Percentiles rank a stretch among this genome's conserved stretches.
phyloP scores from a whole-genome alignment of 2,888 invertebrate species.

The Anodontia alba region DNA sequence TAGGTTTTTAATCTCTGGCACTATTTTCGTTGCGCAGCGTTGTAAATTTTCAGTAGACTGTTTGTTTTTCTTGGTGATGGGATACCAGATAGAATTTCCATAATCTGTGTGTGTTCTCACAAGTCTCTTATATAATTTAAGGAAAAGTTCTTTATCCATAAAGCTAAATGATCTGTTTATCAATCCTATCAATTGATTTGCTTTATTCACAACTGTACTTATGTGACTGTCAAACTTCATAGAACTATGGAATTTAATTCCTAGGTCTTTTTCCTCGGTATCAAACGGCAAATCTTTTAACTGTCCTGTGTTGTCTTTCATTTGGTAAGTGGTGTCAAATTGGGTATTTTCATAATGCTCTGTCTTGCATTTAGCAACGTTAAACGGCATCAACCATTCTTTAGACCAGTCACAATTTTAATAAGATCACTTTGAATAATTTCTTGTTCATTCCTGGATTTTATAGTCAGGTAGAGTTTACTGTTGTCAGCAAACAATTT shows the following conservation, averaged over 20 bases:
- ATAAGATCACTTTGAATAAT: slow-evolving; percentile 28
- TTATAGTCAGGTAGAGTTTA: slow-evolving; percentile 22
- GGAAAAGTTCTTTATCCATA: slow-evolving; percentile 27
- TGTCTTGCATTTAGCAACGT: slow-evolving; percentile 26
- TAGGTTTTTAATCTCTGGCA: slow-evolving; percentile 9
- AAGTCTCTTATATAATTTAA: slow-evolving; percentile 30
- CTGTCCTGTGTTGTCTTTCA: neutral
- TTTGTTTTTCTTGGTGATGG: slow-evolving; percentile 6
- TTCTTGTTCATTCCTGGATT: neutral
- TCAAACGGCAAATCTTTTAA: neutral
- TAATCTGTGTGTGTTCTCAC: slow-evolving; percentile 37
- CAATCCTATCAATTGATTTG: slow-evolving; percentile 18
- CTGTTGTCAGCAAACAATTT: slow-evolving; percentile 32
- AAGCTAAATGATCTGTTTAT: slow-evolving; percentile 20
- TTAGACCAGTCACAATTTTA: slow-evolving; percentile 17
- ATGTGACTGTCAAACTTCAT: slow-evolving; percentile 31
- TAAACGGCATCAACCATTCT: slow-evolving; percentile 29
- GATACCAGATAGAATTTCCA: slow-evolving; percentile 7
- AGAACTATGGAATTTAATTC: slow-evolving; percentile 9
- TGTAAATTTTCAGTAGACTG: neutral
- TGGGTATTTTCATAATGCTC: slow-evolving; percentile 5
- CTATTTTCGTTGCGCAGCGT: slow-evolving; percentile 23
- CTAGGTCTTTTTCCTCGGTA: slow-evolving; percentile 22
- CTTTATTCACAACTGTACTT: slow-evolving; percentile 18
- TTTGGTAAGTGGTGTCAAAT: neutral